Percentiles rank a stretch among this genome's conserved stretches.
Evolutionary conservation across 2,888 invertebrate species (phyloP).

Genomic region (Drosophila prostipennis): DNA sequence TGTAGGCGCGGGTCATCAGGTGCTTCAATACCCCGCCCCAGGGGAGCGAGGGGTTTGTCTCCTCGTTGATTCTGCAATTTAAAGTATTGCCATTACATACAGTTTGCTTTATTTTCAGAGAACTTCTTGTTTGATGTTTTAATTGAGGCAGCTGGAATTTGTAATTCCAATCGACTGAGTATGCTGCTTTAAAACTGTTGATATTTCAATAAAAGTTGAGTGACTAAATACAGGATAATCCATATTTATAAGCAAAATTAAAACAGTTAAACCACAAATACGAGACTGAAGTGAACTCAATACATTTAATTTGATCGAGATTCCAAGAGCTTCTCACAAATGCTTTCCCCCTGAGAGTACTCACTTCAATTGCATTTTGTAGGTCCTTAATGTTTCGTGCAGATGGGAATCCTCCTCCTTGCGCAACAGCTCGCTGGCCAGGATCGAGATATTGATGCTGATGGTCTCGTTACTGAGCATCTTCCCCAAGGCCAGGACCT

Average conservation of each 20-base stretch:
- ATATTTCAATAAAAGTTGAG: too few species aligned
- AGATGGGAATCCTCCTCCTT: conserved; percentile 41
- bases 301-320: too few species aligned
- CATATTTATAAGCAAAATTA: too few species aligned
- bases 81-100: neutral
- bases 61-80: conserved; percentile 73
- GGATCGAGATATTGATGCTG: conserved; percentile 69
- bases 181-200: too few species aligned
- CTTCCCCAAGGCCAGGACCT: conserved; percentile 57
- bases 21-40: conserved; percentile 81
- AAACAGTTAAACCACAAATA: too few species aligned
- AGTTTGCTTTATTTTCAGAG: too few species aligned
- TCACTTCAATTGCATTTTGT: conserved; percentile 61
- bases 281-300: too few species aligned
- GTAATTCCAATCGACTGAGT: too few species aligned
- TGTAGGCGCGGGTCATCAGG: conserved; percentile 63
- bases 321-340: too few species aligned
- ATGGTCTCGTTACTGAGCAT: conserved; percentile 70
- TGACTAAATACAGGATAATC: too few species aligned
- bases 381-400: conserved; percentile 41
- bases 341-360: conserved; percentile 11
- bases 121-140: too few species aligned
- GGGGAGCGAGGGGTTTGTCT: conserved; percentile 77
- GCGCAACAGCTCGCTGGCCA: conserved; percentile 50
- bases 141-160: too few species aligned